A percentile compares a stretch with the other conserved stretches of the same genome.
phyloP scores from a whole-genome alignment of 2,113 vertebrate species.

The Lophius piscatorius region DNA sequence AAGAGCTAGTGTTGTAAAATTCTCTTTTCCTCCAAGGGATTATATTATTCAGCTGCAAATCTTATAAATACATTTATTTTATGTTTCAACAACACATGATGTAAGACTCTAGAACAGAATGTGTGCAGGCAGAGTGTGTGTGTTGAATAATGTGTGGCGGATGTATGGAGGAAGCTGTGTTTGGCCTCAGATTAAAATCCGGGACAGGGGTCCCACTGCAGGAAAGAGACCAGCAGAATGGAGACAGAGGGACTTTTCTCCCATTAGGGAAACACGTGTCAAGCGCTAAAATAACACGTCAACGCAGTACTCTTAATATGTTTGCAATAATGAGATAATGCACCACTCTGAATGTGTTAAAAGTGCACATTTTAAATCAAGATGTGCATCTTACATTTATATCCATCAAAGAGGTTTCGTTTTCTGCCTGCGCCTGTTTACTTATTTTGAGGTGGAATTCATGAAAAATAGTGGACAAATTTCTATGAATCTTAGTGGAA shows the following conservation, averaged over 20 bases:
- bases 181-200: slow-evolving; percentile 77
- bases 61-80: too few species aligned
- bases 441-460: too few species aligned
- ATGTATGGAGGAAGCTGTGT: slow-evolving; percentile 72
- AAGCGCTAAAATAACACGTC: slow-evolving; percentile 10
- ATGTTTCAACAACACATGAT: too few species aligned
- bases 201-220: slow-evolving; percentile 61
- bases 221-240: slow-evolving; percentile 58
- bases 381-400: neutral
- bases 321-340: neutral
- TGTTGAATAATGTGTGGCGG: slow-evolving; percentile 48
- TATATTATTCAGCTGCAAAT: too few species aligned
- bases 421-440: too few species aligned
- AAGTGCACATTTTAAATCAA: neutral
- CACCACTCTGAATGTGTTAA: neutral
- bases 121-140: too few species aligned
- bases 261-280: slow-evolving; percentile 42
- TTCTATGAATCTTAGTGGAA: too few species aligned
- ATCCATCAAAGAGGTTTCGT: too few species aligned
- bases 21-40: too few species aligned
- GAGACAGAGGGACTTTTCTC: slow-evolving; percentile 50
- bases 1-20: too few species aligned
- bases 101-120: too few species aligned
- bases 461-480: too few species aligned
- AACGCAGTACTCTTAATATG: neutral